These are phyloP conservation scores for Timema podura DNA, from an alignment of 2,888 invertebrate genomes.

Conservation along the genomic window DNA sequence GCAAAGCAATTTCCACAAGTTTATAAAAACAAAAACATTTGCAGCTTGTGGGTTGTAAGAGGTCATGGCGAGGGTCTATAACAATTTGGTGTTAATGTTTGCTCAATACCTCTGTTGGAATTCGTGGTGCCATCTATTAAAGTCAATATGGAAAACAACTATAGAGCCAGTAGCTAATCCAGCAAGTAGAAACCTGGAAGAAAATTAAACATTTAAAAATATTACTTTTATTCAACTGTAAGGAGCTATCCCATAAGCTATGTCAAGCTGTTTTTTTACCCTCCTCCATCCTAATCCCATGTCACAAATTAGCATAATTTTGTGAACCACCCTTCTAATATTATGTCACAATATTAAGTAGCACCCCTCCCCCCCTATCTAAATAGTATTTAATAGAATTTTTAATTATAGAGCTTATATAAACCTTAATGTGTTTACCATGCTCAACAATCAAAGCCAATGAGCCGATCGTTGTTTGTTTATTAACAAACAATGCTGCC, in stretches of 20 bases:
- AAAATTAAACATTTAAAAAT: constrained; percentile 26
- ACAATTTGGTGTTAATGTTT: neutral
- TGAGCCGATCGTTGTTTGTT: no score
- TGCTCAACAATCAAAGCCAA: no score
- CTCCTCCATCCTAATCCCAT: neutral
- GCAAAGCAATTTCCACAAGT: neutral
- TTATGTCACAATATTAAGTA: no score
- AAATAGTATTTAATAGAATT: no score
- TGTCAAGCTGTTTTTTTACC: neutral
- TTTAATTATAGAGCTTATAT: no score
- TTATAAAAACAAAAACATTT: neutral
- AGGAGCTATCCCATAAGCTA: neutral
- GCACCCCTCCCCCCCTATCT: no score
- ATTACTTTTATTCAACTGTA: neutral
- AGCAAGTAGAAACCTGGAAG: constrained; percentile 88
- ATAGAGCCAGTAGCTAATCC: constrained; percentile 96
- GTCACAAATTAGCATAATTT: no score
- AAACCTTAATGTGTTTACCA: no score
- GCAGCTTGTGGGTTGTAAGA: neutral
- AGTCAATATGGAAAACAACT: constrained; percentile 99
- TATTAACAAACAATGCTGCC: no score
- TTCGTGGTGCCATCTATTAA: constrained; percentile 97
- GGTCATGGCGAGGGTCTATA: neutral
- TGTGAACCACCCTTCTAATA: no score
- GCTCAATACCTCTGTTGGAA: constrained; percentile 87